phyloP scores from a whole-genome alignment of 2,797 vertebrate genomes.

The Telmatherina bonti region DNA sequence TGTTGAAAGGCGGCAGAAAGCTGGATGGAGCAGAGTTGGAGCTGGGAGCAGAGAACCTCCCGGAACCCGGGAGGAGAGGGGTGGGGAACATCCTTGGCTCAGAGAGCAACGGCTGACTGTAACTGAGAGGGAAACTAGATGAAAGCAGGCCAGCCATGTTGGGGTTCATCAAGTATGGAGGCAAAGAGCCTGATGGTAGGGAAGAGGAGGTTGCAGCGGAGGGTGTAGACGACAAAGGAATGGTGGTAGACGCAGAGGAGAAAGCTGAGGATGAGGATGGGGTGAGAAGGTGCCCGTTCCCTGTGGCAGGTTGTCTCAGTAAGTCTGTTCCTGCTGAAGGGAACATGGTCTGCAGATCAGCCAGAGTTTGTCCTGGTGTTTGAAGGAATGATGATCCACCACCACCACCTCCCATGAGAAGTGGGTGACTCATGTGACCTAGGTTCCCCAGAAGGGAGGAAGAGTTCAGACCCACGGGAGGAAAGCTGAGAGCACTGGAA shows the following conservation, averaged over 20 bases:
- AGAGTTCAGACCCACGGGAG: conserved; percentile 89
- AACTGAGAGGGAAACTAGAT: conserved; percentile 89
- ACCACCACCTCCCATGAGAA: conserved; percentile 90
- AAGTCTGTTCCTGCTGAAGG: conserved; percentile 90
- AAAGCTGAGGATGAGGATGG: conserved; percentile 86
- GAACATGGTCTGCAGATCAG: conserved; percentile 93
- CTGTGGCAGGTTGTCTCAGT: conserved; percentile 84
- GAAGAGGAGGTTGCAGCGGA: conserved; percentile 86
- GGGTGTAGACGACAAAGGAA: conserved; percentile 86
- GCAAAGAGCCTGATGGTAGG: conserved; percentile 87
- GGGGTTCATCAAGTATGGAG: conserved; percentile 93
- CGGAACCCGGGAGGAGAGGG: conserved; percentile 85
- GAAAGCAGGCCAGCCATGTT: conserved; percentile 90
- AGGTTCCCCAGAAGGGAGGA: conserved; percentile 87
- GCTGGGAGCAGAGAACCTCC: conserved; percentile 69
- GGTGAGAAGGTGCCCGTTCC: conserved; percentile 83
- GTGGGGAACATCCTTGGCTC: conserved; percentile 91
- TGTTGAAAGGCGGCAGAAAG: conserved; percentile 89
- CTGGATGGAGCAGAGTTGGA: conserved; percentile 74
- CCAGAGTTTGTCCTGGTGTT: conserved; percentile 89
- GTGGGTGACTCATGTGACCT: conserved; percentile 89
- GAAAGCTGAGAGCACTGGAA: conserved; percentile 86
- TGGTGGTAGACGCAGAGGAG: conserved; percentile 83
- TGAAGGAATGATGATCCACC: conserved; percentile 90
- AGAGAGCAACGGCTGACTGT: conserved; percentile 91